Conservation (phyloP, 2,797 vertebrate species). For the Galagoides demidoff region DNA sequence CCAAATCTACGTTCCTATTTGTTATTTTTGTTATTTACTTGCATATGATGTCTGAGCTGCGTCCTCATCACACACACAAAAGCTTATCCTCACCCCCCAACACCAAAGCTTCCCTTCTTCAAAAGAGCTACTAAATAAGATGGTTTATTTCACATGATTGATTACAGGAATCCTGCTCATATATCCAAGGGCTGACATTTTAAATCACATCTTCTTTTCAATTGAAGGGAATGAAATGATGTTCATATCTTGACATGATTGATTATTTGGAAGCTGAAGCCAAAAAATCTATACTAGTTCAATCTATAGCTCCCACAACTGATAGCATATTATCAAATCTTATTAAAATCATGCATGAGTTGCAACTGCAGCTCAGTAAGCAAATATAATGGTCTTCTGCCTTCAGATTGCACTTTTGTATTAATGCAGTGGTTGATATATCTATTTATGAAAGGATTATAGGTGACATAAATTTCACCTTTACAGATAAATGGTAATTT, state of each 20-base stretch:
- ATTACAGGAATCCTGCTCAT: slow-evolving; percentile 83
- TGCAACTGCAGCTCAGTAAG: slow-evolving; percentile 75
- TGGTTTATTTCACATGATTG: slow-evolving; percentile 86
- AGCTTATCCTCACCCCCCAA: neutral
- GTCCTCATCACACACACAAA: neutral
- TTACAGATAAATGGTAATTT: slow-evolving; percentile 82
- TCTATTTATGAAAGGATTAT: slow-evolving; percentile 75
- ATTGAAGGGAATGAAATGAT: slow-evolving; percentile 86
- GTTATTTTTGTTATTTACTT: slow-evolving; percentile 41
- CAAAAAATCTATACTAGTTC: slow-evolving; percentile 87
- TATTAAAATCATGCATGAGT: slow-evolving; percentile 86
- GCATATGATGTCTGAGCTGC: neutral
- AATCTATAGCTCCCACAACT: slow-evolving; percentile 85
- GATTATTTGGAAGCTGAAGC: slow-evolving; percentile 86
- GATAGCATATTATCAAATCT: slow-evolving; percentile 86
- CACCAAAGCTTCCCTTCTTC: slow-evolving; percentile 63
- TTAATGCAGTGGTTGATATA: slow-evolving; percentile 75
- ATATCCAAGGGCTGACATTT: slow-evolving; percentile 83
- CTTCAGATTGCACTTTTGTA: slow-evolving; percentile 60
- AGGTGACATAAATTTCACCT: slow-evolving; percentile 80
- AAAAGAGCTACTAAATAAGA: slow-evolving; percentile 85
- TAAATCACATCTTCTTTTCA: slow-evolving; percentile 88
- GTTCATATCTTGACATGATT: slow-evolving; percentile 88
- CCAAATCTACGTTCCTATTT: neutral
- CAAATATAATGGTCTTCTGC: slow-evolving; percentile 72